phyloP scores from a whole-genome alignment of 1,140 invertebrate genomes.

The Lepidurus couesii region DNA sequence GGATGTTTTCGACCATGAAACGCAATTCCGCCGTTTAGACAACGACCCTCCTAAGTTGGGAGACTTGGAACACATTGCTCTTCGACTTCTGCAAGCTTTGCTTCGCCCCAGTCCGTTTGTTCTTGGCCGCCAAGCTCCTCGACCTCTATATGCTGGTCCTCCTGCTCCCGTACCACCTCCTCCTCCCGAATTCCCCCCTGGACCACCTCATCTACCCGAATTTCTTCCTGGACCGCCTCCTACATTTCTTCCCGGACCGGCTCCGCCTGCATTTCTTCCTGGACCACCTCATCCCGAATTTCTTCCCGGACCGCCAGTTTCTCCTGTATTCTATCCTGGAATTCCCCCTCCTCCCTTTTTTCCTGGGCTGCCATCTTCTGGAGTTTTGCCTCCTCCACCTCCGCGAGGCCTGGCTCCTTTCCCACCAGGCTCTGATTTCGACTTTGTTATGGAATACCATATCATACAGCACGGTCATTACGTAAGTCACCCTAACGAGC shows the following conservation, averaged over 20 bases:
- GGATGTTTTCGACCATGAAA: too few species aligned
- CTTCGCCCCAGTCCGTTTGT: neutral
- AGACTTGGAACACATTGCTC: neutral
- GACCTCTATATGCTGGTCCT: too few species aligned
- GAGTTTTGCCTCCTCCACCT: neutral
- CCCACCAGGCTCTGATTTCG: neutral
- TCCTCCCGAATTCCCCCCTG: neutral
- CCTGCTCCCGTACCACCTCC: neutral
- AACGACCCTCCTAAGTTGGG: neutral
- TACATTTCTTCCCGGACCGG: neutral
- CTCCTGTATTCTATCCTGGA: neutral
- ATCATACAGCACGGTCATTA: too few species aligned
- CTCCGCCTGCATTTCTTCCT: neutral
- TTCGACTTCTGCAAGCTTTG: neutral
- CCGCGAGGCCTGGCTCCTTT: neutral
- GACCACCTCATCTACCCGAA: neutral
- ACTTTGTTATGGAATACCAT: too few species aligned
- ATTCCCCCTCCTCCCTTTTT: neutral
- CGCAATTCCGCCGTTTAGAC: neutral
- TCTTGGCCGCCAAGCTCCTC: neutral
- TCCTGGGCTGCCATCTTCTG: neutral
- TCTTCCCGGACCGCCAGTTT: neutral
- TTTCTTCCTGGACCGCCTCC: neutral
- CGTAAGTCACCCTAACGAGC: too few species aligned
- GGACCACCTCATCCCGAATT: neutral